phyloP scores from a whole-genome alignment of 2,888 invertebrate genomes.

The Trimorus sp. region DNA sequence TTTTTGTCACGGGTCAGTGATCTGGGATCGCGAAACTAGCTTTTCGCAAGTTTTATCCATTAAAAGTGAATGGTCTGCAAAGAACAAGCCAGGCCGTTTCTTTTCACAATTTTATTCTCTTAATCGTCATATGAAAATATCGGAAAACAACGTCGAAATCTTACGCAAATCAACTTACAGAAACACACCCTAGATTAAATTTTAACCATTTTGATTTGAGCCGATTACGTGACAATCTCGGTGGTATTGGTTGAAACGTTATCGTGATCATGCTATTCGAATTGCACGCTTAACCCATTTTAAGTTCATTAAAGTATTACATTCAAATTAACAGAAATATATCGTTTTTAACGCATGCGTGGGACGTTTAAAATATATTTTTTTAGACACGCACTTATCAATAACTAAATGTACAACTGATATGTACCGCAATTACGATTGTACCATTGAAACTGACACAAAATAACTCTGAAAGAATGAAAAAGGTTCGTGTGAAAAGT shows the following conservation, averaged over 20 bases:
- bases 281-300: slow-evolving; percentile 48
- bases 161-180: slow-evolving; percentile 25
- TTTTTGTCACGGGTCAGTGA: slow-evolving; percentile 3
- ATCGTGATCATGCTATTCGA: slow-evolving; percentile 2
- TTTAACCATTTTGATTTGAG: slow-evolving; percentile 41
- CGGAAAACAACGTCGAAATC: slow-evolving; percentile 1
- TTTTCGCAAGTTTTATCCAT: no score
- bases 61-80: background rate
- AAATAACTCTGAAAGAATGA: slow-evolving; percentile 26
- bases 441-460: background rate
- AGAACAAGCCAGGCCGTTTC: slow-evolving; percentile 4
- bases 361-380: slow-evolving; percentile 31
- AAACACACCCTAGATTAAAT: slow-evolving; percentile 19
- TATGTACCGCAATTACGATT: no score
- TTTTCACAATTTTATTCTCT: slow-evolving; percentile 33
- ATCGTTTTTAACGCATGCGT: background rate
- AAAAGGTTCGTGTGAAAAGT: slow-evolving; percentile 30
- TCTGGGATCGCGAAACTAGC: background rate
- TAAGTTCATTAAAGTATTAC: slow-evolving; percentile 8
- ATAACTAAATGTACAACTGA: slow-evolving; percentile 40
- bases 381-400: slow-evolving; percentile 35
- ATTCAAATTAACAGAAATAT: slow-evolving; percentile 43
- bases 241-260: background rate
- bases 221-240: slow-evolving; percentile 12
- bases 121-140: slow-evolving; percentile 33